These are phyloP conservation scores for Yponomeuta cagnagella DNA, from an alignment of 2,888 invertebrate species.

Conservation along the genomic window DNA sequence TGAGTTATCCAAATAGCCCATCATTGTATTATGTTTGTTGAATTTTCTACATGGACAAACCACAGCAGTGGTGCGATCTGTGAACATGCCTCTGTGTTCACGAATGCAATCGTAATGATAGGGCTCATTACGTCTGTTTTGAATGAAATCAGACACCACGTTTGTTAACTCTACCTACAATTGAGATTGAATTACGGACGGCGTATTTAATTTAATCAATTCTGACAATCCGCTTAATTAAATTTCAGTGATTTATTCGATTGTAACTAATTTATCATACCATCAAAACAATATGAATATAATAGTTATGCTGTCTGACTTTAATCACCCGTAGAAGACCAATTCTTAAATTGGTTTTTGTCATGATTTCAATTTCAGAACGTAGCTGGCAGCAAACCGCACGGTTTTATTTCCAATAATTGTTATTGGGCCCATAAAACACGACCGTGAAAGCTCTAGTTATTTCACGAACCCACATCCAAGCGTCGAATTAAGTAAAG, in stretches of 20 bases:
- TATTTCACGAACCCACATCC: not conserved
- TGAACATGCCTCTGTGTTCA: not conserved
- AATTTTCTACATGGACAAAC: too few relatives aligned
- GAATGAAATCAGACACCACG: not conserved
- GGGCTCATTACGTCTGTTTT: not conserved
- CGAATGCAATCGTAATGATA: not conserved
- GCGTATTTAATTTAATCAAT: not conserved
- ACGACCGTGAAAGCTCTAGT: slow-evolving; percentile 7
- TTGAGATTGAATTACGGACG: not conserved
- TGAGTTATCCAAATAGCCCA: not conserved
- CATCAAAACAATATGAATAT: slow-evolving; percentile 3
- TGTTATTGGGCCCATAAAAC: not conserved
- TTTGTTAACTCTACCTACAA: not conserved
- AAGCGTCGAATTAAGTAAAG: not conserved
- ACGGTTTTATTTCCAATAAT: slow-evolving; percentile 4
- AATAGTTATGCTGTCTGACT: not conserved
- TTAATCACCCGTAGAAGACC: not conserved
- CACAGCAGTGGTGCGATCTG: not conserved
- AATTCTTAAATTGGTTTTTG: not conserved
- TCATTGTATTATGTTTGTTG: too few relatives aligned
- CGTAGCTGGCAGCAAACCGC: not conserved
- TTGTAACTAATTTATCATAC: slow-evolving; percentile 3
- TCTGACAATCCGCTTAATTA: slow-evolving; percentile 2
- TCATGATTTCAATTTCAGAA: not conserved
- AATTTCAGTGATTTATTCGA: slow-evolving; percentile 10